Evolutionary conservation across 2,888 invertebrate genomes (phyloP).

Genomic region (Prenolepis imparis): DNA sequence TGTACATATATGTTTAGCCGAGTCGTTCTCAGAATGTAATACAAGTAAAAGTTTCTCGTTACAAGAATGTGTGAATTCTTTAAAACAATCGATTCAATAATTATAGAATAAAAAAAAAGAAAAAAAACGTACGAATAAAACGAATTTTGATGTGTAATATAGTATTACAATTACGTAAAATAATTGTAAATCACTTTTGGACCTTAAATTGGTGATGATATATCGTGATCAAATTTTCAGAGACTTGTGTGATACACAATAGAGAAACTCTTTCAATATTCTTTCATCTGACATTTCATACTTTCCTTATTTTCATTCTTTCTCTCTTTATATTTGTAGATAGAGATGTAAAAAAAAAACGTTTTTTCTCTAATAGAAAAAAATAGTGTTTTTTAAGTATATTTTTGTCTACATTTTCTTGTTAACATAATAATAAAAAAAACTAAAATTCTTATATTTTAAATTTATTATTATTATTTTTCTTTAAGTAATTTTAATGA

Average conservation of each 20-base stretch:
- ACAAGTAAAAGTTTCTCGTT: constrained; percentile 9
- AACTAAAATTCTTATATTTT: too few species aligned
- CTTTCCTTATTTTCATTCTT: not conserved
- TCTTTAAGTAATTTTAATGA: too few species aligned
- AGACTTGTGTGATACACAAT: not conserved
- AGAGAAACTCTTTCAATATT: not conserved
- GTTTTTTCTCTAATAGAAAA: too few species aligned
- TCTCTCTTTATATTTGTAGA: too few species aligned
- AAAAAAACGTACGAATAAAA: not conserved
- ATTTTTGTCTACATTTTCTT: too few species aligned
- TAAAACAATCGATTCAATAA: constrained; percentile 1
- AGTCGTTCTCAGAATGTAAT: constrained; percentile 8
- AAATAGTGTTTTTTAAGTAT: too few species aligned
- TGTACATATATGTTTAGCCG: constrained; percentile 60
- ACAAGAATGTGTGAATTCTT: not conserved
- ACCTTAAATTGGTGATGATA: constrained; percentile 14
- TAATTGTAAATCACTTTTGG: not conserved
- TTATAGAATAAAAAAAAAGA: not conserved
- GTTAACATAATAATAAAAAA: too few species aligned
- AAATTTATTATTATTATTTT: too few species aligned
- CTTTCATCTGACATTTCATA: not conserved
- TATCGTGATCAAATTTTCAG: not conserved
- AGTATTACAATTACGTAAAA: constrained; percentile 1
- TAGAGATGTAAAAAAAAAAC: too few species aligned
- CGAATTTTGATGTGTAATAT: not conserved